phyloP scores from a whole-genome alignment of 2,797 vertebrate genomes.

The Threskiornis aethiopicus region DNA sequence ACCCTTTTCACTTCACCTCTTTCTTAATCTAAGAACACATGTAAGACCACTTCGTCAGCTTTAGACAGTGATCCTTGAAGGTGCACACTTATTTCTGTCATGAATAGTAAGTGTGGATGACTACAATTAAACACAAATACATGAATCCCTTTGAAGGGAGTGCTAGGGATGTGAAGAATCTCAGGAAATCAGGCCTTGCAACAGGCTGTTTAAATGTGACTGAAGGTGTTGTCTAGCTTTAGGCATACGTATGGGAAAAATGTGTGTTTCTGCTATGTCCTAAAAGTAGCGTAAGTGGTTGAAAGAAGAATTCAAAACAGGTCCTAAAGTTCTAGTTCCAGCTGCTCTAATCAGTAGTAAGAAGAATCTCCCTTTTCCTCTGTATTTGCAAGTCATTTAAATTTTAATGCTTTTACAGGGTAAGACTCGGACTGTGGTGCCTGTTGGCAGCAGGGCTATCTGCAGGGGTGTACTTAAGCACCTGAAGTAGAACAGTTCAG shows the following conservation, averaged over 20 bases:
- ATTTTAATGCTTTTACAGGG: background rate
- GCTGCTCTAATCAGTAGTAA: background rate
- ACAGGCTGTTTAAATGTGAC: background rate
- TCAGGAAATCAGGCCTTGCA: background rate
- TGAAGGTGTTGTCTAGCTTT: background rate
- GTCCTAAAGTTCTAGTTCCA: background rate
- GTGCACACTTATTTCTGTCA: background rate
- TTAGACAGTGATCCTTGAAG: background rate
- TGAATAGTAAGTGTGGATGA: background rate
- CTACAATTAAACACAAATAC: background rate
- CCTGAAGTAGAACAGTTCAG: background rate
- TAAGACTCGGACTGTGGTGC: background rate
- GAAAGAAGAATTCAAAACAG: background rate
- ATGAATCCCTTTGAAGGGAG: background rate
- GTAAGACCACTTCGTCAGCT: background rate
- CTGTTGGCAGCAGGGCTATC: background rate
- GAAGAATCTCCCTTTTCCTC: background rate
- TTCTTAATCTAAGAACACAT: background rate
- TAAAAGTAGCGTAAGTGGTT: background rate
- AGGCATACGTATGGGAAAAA: background rate
- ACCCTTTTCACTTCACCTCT: background rate
- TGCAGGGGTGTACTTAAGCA: background rate
- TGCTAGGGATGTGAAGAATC: background rate
- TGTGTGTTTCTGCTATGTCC: background rate
- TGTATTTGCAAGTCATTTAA: background rate